Evolutionary conservation across 2,113 vertebrate species (phyloP).

Genomic region (Lanius collurio): DNA sequence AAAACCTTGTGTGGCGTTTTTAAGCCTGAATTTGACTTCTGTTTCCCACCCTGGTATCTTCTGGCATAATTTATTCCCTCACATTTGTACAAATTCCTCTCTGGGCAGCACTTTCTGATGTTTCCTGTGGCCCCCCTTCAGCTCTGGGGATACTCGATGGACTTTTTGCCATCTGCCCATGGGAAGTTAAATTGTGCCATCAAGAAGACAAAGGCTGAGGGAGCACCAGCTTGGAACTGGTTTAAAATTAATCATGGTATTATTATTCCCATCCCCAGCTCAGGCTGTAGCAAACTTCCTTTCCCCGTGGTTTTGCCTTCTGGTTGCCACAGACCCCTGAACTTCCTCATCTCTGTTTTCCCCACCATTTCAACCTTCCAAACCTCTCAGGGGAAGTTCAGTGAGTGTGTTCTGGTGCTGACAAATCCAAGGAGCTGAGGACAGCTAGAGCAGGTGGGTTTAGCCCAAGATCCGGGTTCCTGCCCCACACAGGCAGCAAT

Average conservation of each 20-base stretch:
- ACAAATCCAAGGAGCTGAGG: background rate
- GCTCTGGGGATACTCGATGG: fast-evolving
- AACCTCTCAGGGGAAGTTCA: background rate
- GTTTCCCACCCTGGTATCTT: background rate
- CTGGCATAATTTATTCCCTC: background rate
- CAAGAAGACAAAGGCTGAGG: background rate
- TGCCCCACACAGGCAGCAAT: background rate
- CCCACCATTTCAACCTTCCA: background rate
- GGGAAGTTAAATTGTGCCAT: background rate
- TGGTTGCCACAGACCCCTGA: background rate
- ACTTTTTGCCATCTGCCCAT: background rate
- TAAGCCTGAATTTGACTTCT: background rate
- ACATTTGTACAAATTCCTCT: background rate
- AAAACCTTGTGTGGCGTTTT: background rate
- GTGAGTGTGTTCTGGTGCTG: background rate
- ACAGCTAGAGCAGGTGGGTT: background rate
- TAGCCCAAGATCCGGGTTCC: background rate
- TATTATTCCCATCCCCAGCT: background rate
- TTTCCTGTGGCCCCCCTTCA: fast-evolving
- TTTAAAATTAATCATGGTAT: background rate
- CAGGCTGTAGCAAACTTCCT: background rate
- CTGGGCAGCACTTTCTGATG: fast-evolving
- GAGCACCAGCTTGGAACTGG: background rate
- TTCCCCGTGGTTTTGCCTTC: background rate
- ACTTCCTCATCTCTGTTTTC: background rate